phyloP scores from a whole-genome alignment of 2,888 invertebrate species.

The Meteorus colon region DNA sequence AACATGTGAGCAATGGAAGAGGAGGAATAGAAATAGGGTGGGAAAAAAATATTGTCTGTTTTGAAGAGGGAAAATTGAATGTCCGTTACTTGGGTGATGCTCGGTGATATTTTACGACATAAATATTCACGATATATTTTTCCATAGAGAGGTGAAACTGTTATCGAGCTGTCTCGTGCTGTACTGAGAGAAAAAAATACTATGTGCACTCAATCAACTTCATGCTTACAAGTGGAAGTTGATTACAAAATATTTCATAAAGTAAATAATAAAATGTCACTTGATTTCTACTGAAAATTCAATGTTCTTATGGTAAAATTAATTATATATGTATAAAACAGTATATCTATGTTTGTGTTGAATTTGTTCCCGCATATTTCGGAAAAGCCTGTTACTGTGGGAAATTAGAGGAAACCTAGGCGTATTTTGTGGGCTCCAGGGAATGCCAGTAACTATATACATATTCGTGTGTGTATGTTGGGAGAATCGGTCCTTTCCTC shows the following conservation, averaged over 20 bases:
- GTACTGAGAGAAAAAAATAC: not conserved
- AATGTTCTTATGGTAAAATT: not conserved
- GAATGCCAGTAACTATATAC: not conserved
- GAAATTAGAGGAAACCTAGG: constrained; percentile 10
- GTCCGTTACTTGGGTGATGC: constrained; percentile 16
- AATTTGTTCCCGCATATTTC: constrained; percentile 14
- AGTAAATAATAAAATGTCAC: not conserved
- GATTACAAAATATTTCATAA: not conserved
- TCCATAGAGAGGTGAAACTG: not conserved
- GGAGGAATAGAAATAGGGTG: not conserved
- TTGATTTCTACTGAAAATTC: not conserved
- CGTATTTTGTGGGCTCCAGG: constrained; percentile 1
- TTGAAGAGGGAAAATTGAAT: constrained; percentile 30
- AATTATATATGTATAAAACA: not conserved
- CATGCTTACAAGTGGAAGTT: not conserved
- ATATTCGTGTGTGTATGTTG: not conserved
- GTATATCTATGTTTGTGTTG: not conserved
- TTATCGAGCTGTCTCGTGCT: not conserved
- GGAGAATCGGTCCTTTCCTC: constrained; percentile 11
- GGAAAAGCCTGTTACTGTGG: constrained; percentile 7
- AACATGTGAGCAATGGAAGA: not conserved
- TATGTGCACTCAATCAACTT: not conserved
- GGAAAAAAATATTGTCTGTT: constrained; percentile 16
- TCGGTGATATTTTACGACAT: constrained; percentile 13
- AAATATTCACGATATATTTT: constrained; percentile 7